Evolutionary conservation across 1,140 invertebrate genomes (phyloP).

Genomic region (Drosophila burlai): DNA sequence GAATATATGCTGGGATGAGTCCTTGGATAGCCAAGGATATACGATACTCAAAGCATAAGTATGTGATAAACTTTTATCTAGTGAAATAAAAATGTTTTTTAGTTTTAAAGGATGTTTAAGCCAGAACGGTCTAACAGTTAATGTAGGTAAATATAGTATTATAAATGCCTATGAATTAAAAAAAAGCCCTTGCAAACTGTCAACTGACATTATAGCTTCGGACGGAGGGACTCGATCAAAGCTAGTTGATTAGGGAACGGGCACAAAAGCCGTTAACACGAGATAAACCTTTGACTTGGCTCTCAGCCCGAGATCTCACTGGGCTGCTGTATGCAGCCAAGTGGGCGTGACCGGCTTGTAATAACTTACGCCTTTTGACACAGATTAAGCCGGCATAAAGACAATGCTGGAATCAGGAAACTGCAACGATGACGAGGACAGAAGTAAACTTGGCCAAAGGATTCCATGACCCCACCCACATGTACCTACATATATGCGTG

Average conservation of each 20-base stretch:
- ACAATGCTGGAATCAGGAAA: conserved; percentile 29
- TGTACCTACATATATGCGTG: neutral
- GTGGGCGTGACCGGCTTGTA: conserved; percentile 73
- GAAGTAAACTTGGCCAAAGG: conserved; percentile 50
- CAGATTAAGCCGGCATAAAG: conserved; percentile 78
- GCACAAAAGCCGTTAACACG: conserved; percentile 78
- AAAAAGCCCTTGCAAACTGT: neutral
- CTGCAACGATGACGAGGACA: conserved; percentile 43
- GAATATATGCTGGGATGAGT: neutral
- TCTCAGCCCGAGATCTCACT: conserved; percentile 8
- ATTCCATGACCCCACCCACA: conserved; percentile 28
- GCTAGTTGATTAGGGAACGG: conserved; percentile 63
- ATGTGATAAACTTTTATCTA: neutral
- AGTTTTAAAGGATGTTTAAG: no score
- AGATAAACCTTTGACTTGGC: conserved; percentile 79
- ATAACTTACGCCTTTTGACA: conserved; percentile 83
- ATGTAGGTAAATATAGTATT: no score
- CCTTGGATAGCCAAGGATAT: conserved; percentile 1
- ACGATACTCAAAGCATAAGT: neutral
- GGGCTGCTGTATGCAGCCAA: conserved; percentile 37
- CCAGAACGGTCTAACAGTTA: no score
- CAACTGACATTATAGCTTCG: neutral
- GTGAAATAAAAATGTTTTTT: neutral
- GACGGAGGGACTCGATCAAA: conserved; percentile 51
- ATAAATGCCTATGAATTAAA: neutral